Percentiles rank a stretch among this genome's conserved stretches.
These are phyloP conservation scores for Clamator glandarius DNA, from an alignment of 2,797 vertebrate species.

Conservation along the genomic window DNA sequence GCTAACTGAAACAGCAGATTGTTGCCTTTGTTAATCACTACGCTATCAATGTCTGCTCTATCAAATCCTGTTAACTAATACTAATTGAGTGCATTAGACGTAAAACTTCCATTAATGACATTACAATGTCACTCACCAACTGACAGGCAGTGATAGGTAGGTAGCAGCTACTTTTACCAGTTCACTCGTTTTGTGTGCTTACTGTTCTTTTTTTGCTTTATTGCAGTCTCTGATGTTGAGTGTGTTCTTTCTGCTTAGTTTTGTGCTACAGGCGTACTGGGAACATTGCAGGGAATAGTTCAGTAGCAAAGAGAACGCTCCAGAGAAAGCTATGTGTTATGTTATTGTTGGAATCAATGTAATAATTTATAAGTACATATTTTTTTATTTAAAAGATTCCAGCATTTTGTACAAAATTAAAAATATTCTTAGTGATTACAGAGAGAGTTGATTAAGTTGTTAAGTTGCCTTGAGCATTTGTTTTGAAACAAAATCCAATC, in stretches of 20 bases:
- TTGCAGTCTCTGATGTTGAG: background rate
- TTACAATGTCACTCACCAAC: background rate
- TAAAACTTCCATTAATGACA: background rate
- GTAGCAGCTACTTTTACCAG: background rate
- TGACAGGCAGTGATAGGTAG: background rate
- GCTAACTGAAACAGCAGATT: background rate
- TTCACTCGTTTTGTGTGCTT: background rate
- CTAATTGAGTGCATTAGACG: background rate
- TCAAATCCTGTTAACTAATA: background rate
- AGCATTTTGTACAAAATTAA: background rate
- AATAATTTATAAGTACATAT: constrained; percentile 29
- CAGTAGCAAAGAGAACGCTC: constrained; percentile 38
- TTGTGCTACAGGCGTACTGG: background rate
- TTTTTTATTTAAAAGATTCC: background rate
- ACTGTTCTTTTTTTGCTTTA: background rate
- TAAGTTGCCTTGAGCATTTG: background rate
- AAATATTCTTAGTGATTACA: background rate
- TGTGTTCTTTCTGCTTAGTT: constrained; percentile 55
- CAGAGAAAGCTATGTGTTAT: constrained; percentile 16
- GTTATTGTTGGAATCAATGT: constrained; percentile 62
- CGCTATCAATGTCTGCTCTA: background rate
- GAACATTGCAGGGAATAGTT: constrained; percentile 39
- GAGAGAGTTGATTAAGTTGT: background rate
- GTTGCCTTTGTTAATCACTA: background rate
- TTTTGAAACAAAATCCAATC: background rate